phyloP scores from a whole-genome alignment of 1,140 invertebrate species.

The Monomorium pharaonis region DNA sequence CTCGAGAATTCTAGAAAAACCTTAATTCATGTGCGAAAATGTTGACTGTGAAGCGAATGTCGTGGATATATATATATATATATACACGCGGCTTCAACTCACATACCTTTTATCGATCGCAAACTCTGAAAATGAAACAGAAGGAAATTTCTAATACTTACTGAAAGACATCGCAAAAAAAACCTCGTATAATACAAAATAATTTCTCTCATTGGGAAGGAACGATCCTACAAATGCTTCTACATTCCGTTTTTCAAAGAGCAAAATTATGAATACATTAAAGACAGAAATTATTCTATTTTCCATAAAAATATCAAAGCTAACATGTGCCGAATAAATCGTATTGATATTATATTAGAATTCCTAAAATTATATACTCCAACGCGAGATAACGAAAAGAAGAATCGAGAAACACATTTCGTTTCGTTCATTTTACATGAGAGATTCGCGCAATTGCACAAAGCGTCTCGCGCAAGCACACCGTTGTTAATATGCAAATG shows the following conservation, averaged over 20 bases:
- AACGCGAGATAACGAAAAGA: not conserved
- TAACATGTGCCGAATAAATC: not conserved
- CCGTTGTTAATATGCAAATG: conserved; percentile 34
- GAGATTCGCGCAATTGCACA: not conserved
- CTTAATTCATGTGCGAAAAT: conserved; percentile 34
- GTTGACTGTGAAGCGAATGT: conserved; percentile 10
- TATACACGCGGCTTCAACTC: not conserved
- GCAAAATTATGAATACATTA: not conserved
- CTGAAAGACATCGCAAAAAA: not conserved
- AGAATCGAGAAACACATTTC: too few species aligned
- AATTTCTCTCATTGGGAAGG: not conserved
- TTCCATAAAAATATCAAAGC: not conserved
- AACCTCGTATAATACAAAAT: not conserved
- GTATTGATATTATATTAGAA: not conserved
- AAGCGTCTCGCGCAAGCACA: conserved; percentile 7
- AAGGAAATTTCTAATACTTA: not conserved
- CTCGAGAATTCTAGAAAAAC: conserved; percentile 2
- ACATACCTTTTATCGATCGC: not conserved
- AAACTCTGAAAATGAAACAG: not conserved
- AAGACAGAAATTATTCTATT: not conserved
- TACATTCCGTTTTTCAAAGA: not conserved
- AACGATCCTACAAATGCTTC: not conserved
- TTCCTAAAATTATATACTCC: not conserved
- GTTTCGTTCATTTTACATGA: not conserved
- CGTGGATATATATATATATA: not conserved